Conservation (phyloP, 2,797 vertebrate genomes). For the Vireo griseus region DNA sequence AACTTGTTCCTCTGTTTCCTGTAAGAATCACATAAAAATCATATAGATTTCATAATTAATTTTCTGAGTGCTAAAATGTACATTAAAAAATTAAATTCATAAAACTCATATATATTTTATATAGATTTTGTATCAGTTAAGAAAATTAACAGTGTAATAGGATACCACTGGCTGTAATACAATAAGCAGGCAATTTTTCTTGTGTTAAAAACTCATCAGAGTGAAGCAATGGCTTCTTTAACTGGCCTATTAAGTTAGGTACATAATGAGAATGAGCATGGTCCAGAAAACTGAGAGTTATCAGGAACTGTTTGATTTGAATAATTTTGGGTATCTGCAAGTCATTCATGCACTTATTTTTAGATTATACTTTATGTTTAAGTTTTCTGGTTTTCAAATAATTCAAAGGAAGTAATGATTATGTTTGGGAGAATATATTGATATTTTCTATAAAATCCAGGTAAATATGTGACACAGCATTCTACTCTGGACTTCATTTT, state of each 20-base stretch:
- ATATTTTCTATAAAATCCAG: neutral
- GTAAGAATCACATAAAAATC: neutral
- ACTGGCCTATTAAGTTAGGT: neutral
- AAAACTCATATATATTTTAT: neutral
- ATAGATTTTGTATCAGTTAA: neutral
- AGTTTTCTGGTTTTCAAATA: neutral
- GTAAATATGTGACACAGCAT: rapidly evolving
- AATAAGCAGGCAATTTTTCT: neutral
- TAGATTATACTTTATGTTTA: neutral
- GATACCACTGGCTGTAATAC: neutral
- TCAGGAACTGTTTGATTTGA: neutral
- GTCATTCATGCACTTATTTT: neutral
- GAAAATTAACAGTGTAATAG: neutral
- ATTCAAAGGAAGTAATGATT: neutral
- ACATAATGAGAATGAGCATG: neutral
- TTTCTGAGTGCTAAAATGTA: neutral
- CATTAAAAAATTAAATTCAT: neutral
- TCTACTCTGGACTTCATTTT: no score
- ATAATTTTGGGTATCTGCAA: neutral
- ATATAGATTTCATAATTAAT: neutral
- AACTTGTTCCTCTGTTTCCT: neutral
- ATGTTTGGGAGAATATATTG: neutral
- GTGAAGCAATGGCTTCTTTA: neutral
- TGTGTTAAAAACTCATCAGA: neutral
- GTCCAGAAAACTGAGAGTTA: neutral